Conservation (phyloP, 2,888 invertebrate genomes). For the Rhingia campestris region DNA sequence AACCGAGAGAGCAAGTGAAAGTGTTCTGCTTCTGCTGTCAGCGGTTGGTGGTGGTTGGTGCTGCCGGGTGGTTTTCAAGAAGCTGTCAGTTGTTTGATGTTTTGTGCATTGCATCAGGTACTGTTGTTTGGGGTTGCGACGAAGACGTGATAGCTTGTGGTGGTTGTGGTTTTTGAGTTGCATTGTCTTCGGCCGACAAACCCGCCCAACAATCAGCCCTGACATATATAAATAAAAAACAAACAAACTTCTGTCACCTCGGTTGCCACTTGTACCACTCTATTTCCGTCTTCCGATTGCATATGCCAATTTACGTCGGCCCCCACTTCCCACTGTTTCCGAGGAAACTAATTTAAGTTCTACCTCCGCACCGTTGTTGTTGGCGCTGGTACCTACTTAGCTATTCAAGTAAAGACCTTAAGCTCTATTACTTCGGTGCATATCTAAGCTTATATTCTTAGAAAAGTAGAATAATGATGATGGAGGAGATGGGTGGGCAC, state of each 20-base stretch:
- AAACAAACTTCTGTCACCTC: constrained; percentile 25
- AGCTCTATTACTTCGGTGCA: constrained; percentile 25
- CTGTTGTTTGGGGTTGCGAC: not conserved
- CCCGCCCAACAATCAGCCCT: constrained; percentile 50
- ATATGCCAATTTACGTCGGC: constrained; percentile 42
- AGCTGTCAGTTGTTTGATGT: constrained; percentile 51
- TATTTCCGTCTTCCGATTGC: constrained; percentile 63
- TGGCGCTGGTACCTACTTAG: not conserved
- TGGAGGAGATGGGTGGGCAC: too few relatives aligned
- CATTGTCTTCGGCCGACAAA: constrained; percentile 35
- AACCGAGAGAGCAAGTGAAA: constrained; percentile 50
- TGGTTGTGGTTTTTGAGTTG: constrained; percentile 13
- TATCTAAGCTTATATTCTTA: constrained; percentile 17
- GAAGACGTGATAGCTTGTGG: not conserved
- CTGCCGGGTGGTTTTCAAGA: constrained; percentile 2
- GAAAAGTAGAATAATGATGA: not conserved
- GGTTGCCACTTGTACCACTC: constrained; percentile 17
- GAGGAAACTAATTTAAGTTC: constrained; percentile 34
- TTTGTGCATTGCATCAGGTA: constrained; percentile 21
- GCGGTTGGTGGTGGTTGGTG: constrained; percentile 9
- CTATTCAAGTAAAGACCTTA: constrained; percentile 30
- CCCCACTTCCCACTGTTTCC: not conserved
- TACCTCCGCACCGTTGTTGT: not conserved
- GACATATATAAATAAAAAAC: constrained; percentile 34
- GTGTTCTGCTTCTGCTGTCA: constrained; percentile 30